Percentiles rank a stretch among this genome's conserved stretches.
Conservation (phyloP, 2,797 vertebrate genomes). For the Pagetopsis macropterus region DNA sequence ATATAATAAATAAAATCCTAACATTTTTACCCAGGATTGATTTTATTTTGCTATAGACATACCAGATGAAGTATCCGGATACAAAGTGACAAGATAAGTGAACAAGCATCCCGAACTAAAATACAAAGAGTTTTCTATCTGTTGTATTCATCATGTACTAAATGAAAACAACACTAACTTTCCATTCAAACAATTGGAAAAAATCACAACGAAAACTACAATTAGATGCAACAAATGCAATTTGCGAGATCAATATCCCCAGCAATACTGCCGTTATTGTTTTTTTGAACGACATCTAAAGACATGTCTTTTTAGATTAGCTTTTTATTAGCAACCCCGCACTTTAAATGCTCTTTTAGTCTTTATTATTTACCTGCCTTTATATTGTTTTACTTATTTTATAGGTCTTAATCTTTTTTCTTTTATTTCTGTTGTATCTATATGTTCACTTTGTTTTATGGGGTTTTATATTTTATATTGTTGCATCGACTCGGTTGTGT, state of each 20-base stretch:
- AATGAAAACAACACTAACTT: slow-evolving; percentile 1
- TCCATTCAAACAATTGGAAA: slow-evolving; percentile 15
- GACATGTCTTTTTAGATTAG: too few species aligned
- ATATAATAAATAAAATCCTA: slow-evolving; percentile 24
- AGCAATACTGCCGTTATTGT: not conserved
- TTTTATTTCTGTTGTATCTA: too few species aligned
- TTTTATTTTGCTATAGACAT: not conserved
- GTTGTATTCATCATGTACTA: slow-evolving; percentile 1
- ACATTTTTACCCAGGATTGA: slow-evolving; percentile 18
- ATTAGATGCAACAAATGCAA: not conserved
- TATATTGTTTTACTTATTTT: too few species aligned
- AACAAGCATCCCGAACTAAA: not conserved
- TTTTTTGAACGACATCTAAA: too few species aligned
- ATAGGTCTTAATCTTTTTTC: too few species aligned
- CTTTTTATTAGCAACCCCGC: too few species aligned
- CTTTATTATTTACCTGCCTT: too few species aligned
- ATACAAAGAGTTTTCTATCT: not conserved
- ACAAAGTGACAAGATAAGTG: not conserved
- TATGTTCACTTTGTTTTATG: too few species aligned
- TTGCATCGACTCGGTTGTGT: too few species aligned
- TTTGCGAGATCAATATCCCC: not conserved
- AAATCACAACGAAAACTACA: not conserved
- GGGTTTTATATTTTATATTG: too few species aligned
- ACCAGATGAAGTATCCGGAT: not conserved
- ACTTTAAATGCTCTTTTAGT: too few species aligned